These are phyloP conservation scores for Paedocypris sp. DNA, from an alignment of 2,113 vertebrate genomes.

Conservation along the genomic window DNA sequence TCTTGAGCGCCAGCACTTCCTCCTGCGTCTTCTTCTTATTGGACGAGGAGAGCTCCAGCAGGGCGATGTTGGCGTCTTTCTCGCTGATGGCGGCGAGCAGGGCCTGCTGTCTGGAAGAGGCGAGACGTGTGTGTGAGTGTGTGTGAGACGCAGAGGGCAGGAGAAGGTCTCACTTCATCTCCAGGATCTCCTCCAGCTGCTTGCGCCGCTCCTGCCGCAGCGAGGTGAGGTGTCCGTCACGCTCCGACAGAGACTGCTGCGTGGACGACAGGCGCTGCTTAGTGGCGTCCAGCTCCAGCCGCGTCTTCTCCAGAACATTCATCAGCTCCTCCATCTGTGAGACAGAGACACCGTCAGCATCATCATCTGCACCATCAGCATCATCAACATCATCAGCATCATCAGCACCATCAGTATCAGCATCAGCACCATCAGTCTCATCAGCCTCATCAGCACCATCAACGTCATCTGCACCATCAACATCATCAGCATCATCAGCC, in stretches of 20 bases:
- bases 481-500: no score
- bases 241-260: conserved; percentile 88
- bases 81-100: conserved; percentile 97
- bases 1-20: conserved; percentile 87
- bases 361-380: no score
- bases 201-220: conserved; percentile 87
- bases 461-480: no score
- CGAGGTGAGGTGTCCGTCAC: conserved; percentile 87
- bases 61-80: conserved; percentile 97
- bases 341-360: neutral
- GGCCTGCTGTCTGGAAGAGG: conserved; percentile 80
- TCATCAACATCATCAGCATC: no score
- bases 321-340: conserved; percentile 87
- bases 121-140: neutral
- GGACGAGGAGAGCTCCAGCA: conserved; percentile 92
- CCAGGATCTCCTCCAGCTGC: conserved; percentile 95
- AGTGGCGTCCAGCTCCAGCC: conserved; percentile 91
- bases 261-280: conserved; percentile 92
- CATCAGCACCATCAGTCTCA: no score
- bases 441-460: no score
- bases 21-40: conserved; percentile 99
- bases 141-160: neutral
- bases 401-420: no score
- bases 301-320: conserved; percentile 86
- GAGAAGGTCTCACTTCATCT: conserved; percentile 88